Evolutionary conservation across 2,113 vertebrate species (phyloP).

Genomic region (Alethe castanea): DNA sequence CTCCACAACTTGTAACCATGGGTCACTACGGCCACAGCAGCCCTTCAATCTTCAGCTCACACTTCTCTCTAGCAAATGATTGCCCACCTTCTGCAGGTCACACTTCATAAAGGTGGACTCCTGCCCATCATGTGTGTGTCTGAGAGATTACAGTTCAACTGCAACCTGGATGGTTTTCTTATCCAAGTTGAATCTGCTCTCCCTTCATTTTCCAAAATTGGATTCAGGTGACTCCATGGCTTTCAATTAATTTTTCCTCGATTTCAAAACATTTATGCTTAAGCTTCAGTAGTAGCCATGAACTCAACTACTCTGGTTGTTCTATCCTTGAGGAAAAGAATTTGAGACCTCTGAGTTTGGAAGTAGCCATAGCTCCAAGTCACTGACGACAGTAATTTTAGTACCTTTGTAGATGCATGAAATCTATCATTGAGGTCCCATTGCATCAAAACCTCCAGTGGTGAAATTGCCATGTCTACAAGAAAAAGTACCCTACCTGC

Average conservation of each 20-base stretch:
- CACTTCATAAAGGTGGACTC: background rate
- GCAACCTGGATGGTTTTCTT: background rate
- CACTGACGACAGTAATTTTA: background rate
- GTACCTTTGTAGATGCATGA: background rate
- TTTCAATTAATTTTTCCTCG: background rate
- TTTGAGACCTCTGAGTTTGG: background rate
- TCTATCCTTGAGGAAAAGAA: background rate
- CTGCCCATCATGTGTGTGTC: rapidly evolving
- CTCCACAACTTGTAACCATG: background rate
- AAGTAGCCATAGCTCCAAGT: background rate
- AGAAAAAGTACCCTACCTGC: background rate
- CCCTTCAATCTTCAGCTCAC: background rate
- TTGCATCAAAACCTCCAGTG: background rate
- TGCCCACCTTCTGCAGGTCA: background rate
- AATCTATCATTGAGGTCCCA: background rate
- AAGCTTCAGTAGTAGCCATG: background rate
- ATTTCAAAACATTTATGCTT: background rate
- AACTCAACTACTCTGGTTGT: background rate
- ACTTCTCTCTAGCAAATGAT: background rate
- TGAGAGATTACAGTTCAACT: background rate
- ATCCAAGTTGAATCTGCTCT: background rate
- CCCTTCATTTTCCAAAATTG: background rate
- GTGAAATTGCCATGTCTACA: background rate
- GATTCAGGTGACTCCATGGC: background rate
- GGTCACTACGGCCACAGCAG: rapidly evolving